phyloP scores from a whole-genome alignment of 2,797 vertebrate species.

The Hirundo rustica region DNA sequence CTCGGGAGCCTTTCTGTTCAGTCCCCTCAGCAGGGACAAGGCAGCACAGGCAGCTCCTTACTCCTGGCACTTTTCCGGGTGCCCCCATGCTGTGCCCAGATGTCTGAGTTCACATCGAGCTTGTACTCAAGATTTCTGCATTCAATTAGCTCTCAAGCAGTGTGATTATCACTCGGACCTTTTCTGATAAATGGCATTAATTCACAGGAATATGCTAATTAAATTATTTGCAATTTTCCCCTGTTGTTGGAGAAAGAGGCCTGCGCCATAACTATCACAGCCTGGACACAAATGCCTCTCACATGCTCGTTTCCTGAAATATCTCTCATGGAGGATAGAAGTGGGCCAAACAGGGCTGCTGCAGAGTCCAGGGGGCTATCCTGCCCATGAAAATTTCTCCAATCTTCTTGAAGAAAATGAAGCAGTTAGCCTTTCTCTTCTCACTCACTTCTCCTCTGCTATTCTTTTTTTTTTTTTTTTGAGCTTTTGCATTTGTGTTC shows the following conservation, averaged over 20 bases:
- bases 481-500: conserved; percentile 42
- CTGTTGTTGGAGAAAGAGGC: conserved; percentile 28
- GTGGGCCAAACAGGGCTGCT: neutral
- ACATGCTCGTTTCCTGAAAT: neutral
- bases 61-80: rapidly evolving
- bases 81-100: neutral
- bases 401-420: neutral
- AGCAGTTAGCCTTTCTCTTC: neutral
- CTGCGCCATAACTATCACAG: neutral
- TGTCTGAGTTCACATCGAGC: neutral
- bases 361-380: neutral
- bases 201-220: conserved; percentile 48
- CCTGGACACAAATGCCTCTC: neutral
- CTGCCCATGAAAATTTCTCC: neutral
- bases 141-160: conserved; percentile 60
- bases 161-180: conserved; percentile 39
- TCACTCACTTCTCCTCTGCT: neutral
- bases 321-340: neutral
- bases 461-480: neutral
- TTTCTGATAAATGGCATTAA: conserved; percentile 62
- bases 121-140: conserved; percentile 11
- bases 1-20: rapidly evolving
- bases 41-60: neutral
- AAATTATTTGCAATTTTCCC: conserved; percentile 56
- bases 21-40: neutral